These are phyloP conservation scores for Chlorops oryzae DNA, from an alignment of 1,140 invertebrate species.

Conservation along the genomic window DNA sequence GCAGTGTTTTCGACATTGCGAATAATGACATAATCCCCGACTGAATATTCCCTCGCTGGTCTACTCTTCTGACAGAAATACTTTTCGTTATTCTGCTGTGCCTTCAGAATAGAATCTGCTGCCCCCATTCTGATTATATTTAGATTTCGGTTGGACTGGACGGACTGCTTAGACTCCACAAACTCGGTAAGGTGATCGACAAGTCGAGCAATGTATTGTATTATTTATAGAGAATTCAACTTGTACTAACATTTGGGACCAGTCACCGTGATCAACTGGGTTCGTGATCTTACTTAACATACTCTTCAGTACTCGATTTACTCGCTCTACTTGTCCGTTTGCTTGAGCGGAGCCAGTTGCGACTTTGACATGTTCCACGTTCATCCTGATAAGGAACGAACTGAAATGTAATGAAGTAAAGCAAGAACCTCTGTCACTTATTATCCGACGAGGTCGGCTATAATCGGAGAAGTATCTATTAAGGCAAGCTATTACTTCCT, in stretches of 20 bases:
- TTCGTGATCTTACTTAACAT: too few relatives aligned
- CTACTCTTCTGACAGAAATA: too few relatives aligned
- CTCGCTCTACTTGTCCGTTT: conserved; percentile 21
- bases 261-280: too few relatives aligned
- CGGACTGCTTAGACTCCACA: too few relatives aligned
- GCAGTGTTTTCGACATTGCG: conserved; percentile 2
- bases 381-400: conserved; percentile 6
- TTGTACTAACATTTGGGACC: conserved; percentile 1
- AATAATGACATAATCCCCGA: conserved; percentile 4
- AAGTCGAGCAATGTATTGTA: conserved; percentile 18
- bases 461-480: conserved; percentile 12
- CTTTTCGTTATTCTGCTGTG: too few relatives aligned
- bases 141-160: too few relatives aligned
- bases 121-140: too few relatives aligned
- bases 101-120: too few relatives aligned
- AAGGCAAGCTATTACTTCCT: conserved; percentile 24
- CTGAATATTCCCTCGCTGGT: background rate
- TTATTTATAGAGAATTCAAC: conserved; percentile 30
- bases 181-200: conserved; percentile 4
- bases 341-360: conserved; percentile 14
- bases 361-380: conserved; percentile 15
- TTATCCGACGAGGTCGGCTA: conserved; percentile 19
- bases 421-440: conserved; percentile 27
- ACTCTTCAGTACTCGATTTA: conserved; percentile 4
- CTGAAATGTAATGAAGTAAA: conserved; percentile 28